Conservation (phyloP, 2,113 vertebrate genomes). For the Scalopus aquaticus region DNA sequence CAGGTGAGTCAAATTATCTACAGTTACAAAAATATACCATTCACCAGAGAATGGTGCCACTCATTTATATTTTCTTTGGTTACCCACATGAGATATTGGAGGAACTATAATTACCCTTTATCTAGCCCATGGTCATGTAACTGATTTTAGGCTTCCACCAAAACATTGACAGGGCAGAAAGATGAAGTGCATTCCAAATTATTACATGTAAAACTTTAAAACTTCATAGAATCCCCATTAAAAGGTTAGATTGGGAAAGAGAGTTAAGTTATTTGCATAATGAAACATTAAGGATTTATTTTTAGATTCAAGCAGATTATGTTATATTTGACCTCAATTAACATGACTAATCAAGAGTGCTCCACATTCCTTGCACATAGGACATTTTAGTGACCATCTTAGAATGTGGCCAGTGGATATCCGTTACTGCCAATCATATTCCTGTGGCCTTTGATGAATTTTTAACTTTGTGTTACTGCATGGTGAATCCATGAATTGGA, state of each 20-base stretch:
- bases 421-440: background rate
- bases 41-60: background rate
- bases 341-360: slow-evolving; percentile 23
- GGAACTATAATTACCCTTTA: background rate
- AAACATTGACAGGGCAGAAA: background rate
- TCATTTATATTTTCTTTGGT: background rate
- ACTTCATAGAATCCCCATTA: background rate
- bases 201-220: background rate
- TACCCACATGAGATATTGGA: background rate
- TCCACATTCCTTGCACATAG: background rate
- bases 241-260: slow-evolving; percentile 27
- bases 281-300: slow-evolving; percentile 56
- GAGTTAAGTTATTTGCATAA: slow-evolving; percentile 62
- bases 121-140: background rate
- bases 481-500: background rate
- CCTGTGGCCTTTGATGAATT: background rate
- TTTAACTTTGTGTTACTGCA: background rate
- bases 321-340: slow-evolving; percentile 56
- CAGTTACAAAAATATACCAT: background rate
- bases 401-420: background rate
- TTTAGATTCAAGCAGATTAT: slow-evolving; percentile 43
- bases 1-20: background rate
- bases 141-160: background rate
- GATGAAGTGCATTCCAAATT: slow-evolving; percentile 22
- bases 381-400: background rate